A percentile compares a stretch with the other conserved stretches of the same genome.
These are phyloP conservation scores for Rhinoptilus africanus DNA, from an alignment of 2,113 vertebrate genomes.

Conservation along the genomic window DNA sequence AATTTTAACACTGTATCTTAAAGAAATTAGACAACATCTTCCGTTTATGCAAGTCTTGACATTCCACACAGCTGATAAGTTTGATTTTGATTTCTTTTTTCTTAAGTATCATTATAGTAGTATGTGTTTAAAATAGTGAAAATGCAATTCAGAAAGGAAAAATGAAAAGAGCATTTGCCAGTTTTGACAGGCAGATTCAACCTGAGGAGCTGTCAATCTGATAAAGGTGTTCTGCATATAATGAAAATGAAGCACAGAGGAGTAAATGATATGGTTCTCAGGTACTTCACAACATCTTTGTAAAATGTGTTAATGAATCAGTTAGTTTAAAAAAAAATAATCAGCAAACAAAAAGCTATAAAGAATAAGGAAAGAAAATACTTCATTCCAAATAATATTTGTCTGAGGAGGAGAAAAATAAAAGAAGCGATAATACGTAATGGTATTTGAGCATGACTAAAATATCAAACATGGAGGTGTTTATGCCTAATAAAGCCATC, in stretches of 20 bases:
- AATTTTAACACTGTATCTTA: background rate
- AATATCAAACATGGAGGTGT: background rate
- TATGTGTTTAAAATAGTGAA: slow-evolving; percentile 33
- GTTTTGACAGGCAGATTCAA: background rate
- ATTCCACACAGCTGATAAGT: background rate
- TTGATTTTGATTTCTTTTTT: background rate
- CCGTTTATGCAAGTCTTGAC: background rate
- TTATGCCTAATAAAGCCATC: background rate
- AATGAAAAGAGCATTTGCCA: background rate
- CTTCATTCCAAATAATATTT: background rate
- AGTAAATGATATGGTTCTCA: background rate
- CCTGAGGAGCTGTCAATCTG: background rate
- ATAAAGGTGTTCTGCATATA: background rate
- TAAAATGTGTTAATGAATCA: background rate
- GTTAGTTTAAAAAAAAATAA: background rate
- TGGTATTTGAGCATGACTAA: background rate
- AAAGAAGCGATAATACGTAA: background rate
- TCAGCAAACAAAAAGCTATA: background rate
- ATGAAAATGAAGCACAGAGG: background rate
- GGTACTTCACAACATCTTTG: background rate
- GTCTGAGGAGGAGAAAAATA: background rate
- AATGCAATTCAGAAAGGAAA: background rate
- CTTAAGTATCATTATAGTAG: background rate
- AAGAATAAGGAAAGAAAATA: background rate
- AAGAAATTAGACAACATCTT: background rate